Base-by-base conservation (phyloP, 2,797 vertebrate species). In the Passerculus sandwichensis region DNA sequence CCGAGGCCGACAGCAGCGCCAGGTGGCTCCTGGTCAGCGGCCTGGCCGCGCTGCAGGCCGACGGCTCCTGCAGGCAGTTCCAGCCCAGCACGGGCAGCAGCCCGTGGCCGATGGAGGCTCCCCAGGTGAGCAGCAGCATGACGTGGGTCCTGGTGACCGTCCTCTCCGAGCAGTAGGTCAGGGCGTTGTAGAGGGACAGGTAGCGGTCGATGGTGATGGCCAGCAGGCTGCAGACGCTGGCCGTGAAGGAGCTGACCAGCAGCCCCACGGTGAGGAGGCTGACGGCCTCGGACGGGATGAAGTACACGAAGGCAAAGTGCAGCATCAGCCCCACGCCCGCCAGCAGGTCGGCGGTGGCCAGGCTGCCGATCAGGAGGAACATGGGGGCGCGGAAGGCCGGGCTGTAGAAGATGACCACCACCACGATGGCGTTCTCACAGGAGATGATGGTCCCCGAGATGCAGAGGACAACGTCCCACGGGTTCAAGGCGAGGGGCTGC, bases 181-280 rank as follows among this genome's bases (percentile, higher is more conserved):
- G 98, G 42, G 99, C 99, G 1, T 98, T 98, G 97, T 98, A 99
- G 76, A 99, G 95, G 30, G 99, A 99, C 95, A 99, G 97, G 98
- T 99, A 99, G 34, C 99, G 98, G 97, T 99, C 99, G 20, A 99
- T 97, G 29, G 99, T 99, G 67, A 99, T 99, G 88, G 98, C 98
- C 98, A 99, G 97, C 77, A 99, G 97, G 97, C 99, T 99, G 97
- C 98, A 98, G 15, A 99, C 98, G 1, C 99, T 99, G 83, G 99
- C 99, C 0, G 98, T 98, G 89, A 99, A 98, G 15, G 99, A 99
- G 62, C 98, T 98, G 42, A 99, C 99, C 85, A 99, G 96, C 53
- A 99, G 97, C 15, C 99, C 99, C 38, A 98, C 98, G 1, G 98
- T 99, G 73, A 98, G 96, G 96, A 99, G 93, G 57, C 98, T 98